Percentiles rank a stretch among this genome's conserved stretches.
These are phyloP conservation scores for Allygus modestus DNA, from an alignment of 2,888 invertebrate genomes.

Conservation along the genomic window DNA sequence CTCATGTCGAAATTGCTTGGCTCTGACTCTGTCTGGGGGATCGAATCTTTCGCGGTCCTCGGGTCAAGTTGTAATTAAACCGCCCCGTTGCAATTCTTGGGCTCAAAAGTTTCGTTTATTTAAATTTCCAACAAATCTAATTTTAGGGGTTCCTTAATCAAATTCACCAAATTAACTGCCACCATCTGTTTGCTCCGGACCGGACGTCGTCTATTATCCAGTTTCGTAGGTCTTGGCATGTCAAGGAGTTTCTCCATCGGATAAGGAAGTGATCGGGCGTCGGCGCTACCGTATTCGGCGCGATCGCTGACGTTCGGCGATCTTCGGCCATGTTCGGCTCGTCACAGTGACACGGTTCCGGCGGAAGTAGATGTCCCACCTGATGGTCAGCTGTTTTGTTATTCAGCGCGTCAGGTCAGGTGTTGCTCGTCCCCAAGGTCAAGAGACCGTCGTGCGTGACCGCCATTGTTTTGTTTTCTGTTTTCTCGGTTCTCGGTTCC, in stretches of 20 bases:
- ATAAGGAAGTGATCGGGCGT: constrained; percentile 1
- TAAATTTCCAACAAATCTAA: too few relatives aligned
- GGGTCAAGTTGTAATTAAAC: too few relatives aligned
- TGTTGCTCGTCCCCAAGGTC: constrained; percentile 9
- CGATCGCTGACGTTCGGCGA: neutral
- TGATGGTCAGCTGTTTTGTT: constrained; percentile 37
- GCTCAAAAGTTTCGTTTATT: too few relatives aligned
- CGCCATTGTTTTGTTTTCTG: constrained; percentile 16
- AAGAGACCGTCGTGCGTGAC: neutral
- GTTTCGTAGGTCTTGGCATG: neutral
- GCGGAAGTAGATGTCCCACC: constrained; percentile 15
- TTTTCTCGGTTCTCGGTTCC: constrained; percentile 24
- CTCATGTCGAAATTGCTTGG: too few relatives aligned
- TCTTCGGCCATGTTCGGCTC: constrained; percentile 4
- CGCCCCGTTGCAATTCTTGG: too few relatives aligned
- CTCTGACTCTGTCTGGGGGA: too few relatives aligned
- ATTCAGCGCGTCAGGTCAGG: neutral
- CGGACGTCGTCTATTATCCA: constrained; percentile 8
- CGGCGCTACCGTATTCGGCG: neutral
- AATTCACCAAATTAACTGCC: neutral
- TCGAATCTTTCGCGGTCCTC: too few relatives aligned
- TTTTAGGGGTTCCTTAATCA: neutral
- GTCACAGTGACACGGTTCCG: constrained; percentile 37
- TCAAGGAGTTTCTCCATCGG: constrained; percentile 11
- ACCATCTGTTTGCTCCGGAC: constrained; percentile 11